These are phyloP conservation scores for Cyphomyrus discorhynchus DNA, from an alignment of 2,113 vertebrate species.

Conservation along the genomic window DNA sequence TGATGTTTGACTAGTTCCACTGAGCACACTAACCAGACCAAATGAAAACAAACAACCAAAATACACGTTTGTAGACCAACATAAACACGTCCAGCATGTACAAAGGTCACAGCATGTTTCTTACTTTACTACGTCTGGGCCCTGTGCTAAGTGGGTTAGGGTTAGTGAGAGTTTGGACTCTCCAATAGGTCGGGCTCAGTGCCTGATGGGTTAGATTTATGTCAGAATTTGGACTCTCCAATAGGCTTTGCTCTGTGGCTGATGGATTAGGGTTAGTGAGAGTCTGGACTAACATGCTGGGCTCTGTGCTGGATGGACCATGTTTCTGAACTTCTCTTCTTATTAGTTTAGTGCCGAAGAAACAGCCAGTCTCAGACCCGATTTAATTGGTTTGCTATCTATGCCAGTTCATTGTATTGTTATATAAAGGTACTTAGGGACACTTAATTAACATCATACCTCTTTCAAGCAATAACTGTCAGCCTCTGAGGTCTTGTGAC, in stretches of 20 bases:
- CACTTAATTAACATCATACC: constrained; percentile 4
- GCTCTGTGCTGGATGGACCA: not conserved
- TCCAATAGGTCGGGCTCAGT: no score
- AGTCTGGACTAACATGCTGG: not conserved
- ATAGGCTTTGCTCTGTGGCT: not conserved
- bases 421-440: constrained; percentile 2
- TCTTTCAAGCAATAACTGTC: not conserved
- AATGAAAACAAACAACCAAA: not conserved
- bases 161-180: no score
- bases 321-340: not conserved
- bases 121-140: not conserved
- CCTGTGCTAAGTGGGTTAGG: no score
- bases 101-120: not conserved
- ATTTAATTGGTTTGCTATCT: constrained; percentile 10
- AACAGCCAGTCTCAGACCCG: not conserved
- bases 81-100: not conserved
- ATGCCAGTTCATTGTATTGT: constrained; percentile 8
- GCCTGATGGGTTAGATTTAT: no score
- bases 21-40: not conserved
- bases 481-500: not conserved
- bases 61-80: not conserved
- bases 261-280: not conserved
- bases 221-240: no score
- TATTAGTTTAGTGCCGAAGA: not conserved
- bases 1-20: not conserved